Base-by-base conservation (phyloP, 2,797 vertebrate genomes). In the Aldrovandia affinis region DNA sequence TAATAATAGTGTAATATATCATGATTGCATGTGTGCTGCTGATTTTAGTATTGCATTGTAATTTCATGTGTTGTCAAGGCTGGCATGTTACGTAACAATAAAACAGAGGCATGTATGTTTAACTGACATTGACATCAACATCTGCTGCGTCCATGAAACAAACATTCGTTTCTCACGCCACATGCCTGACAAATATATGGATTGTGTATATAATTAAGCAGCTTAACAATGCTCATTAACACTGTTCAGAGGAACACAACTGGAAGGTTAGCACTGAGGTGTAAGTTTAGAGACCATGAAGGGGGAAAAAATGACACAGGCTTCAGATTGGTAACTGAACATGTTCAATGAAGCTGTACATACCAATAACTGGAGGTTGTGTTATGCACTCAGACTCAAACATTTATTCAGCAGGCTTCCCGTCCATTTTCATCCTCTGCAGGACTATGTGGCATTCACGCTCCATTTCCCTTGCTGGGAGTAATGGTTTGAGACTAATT, bases 401-500 rank as follows among this genome's bases (percentile, higher is more conserved):
- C 30, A 18, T 44, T 80, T n/a, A 30, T 47, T 63, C 75, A 78
- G 73, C n/a, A 10, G 28, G 73, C 14, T 47, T 15, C 73, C 39
- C n/a, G 25, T 77, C 73, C 73, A 77, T 77, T 77, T 10, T 14
- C 18, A 47, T 2, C 3, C 42, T 8, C 39, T n/a, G n/a, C 25
- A 77, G 22, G 73, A n/a, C 73, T 47, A 25, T 20, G 7, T 4
- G 73, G 73, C 39, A n/a, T 47, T 77, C 73, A 77, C 42, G 42
- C 73, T 47, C 73, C 73, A 77, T 77, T 77, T 44, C 73, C 68
- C 73, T 47, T 20, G 42, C 39, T 44, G 20, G 25, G 22, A 77
- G 39, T 77, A 77, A 77, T 47, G 42, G 73, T 42, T n/a, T 77
- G 73, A 20, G 73, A 77, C 73, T 77, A n/a, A 77, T 77, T 77